Conservation (phyloP, 2,888 invertebrate genomes). For the Minunthozetes semirufus region DNA sequence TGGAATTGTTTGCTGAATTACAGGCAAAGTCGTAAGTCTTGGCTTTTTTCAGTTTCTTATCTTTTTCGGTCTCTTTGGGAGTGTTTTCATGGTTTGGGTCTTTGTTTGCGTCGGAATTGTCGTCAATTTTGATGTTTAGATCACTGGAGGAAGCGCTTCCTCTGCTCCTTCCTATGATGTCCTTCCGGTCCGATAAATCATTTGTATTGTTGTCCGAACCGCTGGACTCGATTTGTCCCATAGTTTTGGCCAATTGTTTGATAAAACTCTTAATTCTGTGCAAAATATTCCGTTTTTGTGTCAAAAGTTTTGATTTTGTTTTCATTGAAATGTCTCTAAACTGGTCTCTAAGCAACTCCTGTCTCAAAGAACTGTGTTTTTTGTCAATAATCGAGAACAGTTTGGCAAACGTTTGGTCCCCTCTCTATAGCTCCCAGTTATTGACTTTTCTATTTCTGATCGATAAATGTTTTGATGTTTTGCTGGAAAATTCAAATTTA, state of each 20-base stretch:
- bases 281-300: too few species aligned
- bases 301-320: too few species aligned
- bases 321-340: too few species aligned
- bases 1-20: not conserved
- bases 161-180: not conserved
- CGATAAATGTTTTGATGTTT: too few species aligned
- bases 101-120: not conserved
- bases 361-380: too few species aligned
- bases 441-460: too few species aligned
- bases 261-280: not conserved
- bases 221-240: not conserved
- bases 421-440: too few species aligned
- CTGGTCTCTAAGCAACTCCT: too few species aligned
- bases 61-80: not conserved
- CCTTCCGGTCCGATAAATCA: not conserved
- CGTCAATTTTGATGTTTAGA: not conserved
- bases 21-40: conserved; percentile 10
- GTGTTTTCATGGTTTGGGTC: not conserved
- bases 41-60: not conserved
- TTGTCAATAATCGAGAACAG: too few species aligned
- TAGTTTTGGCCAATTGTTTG: not conserved
- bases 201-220: not conserved
- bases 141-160: not conserved
- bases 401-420: too few species aligned
- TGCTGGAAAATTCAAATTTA: too few species aligned